phyloP scores from a whole-genome alignment of 2,888 invertebrate genomes.

The Mantis religiosa region DNA sequence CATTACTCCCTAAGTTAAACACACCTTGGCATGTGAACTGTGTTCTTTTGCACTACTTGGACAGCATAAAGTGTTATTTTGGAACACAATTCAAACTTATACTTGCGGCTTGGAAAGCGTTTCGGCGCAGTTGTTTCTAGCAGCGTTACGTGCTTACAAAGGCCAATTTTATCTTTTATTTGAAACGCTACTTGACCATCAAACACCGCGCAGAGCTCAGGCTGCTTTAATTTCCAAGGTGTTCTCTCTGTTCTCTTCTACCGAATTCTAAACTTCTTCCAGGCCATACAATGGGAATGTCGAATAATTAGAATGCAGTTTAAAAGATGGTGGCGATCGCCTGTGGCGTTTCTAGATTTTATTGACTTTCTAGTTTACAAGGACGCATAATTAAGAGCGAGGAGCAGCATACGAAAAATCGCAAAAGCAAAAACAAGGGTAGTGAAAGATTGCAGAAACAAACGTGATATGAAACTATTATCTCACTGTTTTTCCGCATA shows the following conservation, averaged over 20 bases:
- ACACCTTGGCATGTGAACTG: no score
- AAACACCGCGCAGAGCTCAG: neutral
- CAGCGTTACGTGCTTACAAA: neutral
- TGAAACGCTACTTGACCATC: neutral
- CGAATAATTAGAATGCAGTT: neutral
- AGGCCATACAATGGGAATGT: neutral
- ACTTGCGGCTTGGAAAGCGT: neutral
- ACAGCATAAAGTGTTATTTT: no score
- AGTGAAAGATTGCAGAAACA: neutral
- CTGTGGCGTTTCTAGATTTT: neutral
- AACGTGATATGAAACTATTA: neutral
- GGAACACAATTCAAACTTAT: no score
- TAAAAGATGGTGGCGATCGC: neutral
- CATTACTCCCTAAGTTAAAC: no score
- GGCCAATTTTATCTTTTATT: neutral
- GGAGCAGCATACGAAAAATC: neutral
- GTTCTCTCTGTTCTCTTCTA: neutral
- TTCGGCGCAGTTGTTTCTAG: neutral
- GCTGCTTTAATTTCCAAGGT: neutral
- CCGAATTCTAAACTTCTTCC: neutral
- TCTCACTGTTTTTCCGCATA: no score
- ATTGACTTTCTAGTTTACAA: neutral
- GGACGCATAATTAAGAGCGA: neutral
- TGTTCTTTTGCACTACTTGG: no score
- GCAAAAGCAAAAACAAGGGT: neutral